phyloP scores from a whole-genome alignment of 2,888 invertebrate species.

The Koerneria pararmatus region DNA sequence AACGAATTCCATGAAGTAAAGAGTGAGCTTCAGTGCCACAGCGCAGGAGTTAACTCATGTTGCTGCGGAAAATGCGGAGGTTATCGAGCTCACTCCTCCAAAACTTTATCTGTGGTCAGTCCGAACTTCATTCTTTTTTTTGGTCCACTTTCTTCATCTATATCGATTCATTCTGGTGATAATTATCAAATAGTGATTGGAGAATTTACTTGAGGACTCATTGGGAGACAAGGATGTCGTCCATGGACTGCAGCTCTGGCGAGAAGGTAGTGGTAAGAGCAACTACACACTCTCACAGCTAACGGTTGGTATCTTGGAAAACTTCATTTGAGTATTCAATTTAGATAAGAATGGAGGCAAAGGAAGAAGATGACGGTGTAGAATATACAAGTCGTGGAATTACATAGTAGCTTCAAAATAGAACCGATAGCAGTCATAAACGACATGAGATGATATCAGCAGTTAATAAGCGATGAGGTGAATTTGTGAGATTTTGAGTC shows the following conservation, averaged over 20 bases:
- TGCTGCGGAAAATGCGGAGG: constrained; percentile 24
- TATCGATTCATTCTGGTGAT: not conserved
- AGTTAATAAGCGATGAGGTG: no score
- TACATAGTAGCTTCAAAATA: no score
- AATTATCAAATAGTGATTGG: not conserved
- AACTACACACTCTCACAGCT: constrained; percentile 20
- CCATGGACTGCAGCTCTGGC: constrained; percentile 20
- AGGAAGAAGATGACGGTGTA: no score
- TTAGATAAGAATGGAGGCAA: no score
- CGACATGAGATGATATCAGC: no score
- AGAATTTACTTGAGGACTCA: not conserved
- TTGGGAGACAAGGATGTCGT: constrained; percentile 8
- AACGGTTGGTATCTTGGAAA: constrained; percentile 7
- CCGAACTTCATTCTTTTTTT: no score
- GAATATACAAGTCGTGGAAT: no score
- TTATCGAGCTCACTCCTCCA: constrained; percentile 15
- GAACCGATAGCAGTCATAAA: no score
- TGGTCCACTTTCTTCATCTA: not conserved
- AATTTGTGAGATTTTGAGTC: no score
- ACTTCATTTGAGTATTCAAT: no score
- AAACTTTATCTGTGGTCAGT: constrained; percentile 14
- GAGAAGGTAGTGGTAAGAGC: not conserved
- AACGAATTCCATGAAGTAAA: no score
- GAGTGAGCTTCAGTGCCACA: constrained; percentile 14
- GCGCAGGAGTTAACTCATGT: constrained; percentile 12